Base-by-base conservation (phyloP, 2,113 vertebrate genomes). In the Oryzias javanicus region DNA sequence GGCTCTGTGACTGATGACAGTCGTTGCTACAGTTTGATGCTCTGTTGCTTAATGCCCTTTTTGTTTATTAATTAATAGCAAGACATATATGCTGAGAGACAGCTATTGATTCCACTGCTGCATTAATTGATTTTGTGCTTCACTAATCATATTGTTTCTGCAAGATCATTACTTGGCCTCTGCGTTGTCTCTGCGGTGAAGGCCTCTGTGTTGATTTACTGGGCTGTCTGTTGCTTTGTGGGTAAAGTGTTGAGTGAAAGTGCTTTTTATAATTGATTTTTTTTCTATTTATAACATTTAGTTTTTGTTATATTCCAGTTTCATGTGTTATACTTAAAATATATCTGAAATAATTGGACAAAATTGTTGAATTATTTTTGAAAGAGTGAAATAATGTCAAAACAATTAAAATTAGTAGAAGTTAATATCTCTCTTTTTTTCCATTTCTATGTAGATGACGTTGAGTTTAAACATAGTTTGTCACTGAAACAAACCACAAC, bases 21-120 rank as follows among this genome's bases (percentile, higher is more conserved):
- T 84, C 72, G 64, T 82, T 74, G 70, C 80, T 76, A 81, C 88
- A 85, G 74, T 89, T 76, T 76, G 80, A 83, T 81, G 83, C 80
- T 79, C 80, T 68, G 71, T 72, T 73, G 75, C 68, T 81, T 83
- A 82, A 89, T 86, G 81, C 79, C 64, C 73, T 87, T 83, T 81
- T 84, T 86, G 80, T 88, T 89, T 89, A 89, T 89, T 88, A 87
- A 90, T 91, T 84, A 87, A 87, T 83, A 85, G 73, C 67, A 81
- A 78, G 82, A 90, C 81, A 83, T 83, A 86, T 83, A 89, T 87
- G 82, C 85, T 86, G 82, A 88, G 80, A 82, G 79, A 88, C 82
- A 85, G 74, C 83, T 87, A 90, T 90, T 87, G 88, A 90, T 89
- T 90, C 77, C 20, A 48, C 77, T 46, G 80, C 84, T 64, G 71